Evolutionary conservation across 2,888 invertebrate species (phyloP).

Genomic region (Allacma fusca): DNA sequence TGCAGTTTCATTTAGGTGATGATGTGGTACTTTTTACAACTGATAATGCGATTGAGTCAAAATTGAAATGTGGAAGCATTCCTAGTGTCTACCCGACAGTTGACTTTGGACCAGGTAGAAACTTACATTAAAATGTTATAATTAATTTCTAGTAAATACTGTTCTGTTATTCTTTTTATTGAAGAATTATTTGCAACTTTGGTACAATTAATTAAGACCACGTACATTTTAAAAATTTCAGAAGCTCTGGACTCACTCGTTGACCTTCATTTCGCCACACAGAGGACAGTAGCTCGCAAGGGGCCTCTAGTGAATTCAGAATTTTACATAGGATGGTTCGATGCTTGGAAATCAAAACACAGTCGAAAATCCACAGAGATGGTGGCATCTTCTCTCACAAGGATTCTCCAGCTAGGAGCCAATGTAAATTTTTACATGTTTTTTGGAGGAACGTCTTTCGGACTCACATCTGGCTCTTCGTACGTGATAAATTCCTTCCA

Average conservation of each 20-base stretch:
- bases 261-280: conserved; percentile 61
- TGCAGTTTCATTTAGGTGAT: conserved; percentile 68
- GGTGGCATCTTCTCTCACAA: conserved; percentile 69
- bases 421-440: conserved; percentile 66
- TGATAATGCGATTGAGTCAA: conserved; percentile 72
- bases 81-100: conserved; percentile 75
- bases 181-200: too few species aligned
- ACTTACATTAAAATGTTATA: background rate
- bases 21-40: conserved; percentile 84
- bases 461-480: conserved; percentile 59
- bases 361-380: conserved; percentile 67
- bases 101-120: conserved; percentile 74
- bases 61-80: conserved; percentile 74
- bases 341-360: conserved; percentile 81
- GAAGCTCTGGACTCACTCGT: conserved; percentile 15
- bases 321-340: conserved; percentile 92
- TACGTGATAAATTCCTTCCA: conserved; percentile 58
- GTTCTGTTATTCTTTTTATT: background rate
- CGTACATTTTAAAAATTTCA: too few species aligned
- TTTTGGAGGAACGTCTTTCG: conserved; percentile 65
- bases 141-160: background rate
- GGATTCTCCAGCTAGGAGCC: conserved; percentile 67
- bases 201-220: too few species aligned
- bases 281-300: conserved; percentile 66
- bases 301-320: conserved; percentile 91